Evolutionary conservation across 2,797 vertebrate species (phyloP).

Genomic region (Thunnus albacares): DNA sequence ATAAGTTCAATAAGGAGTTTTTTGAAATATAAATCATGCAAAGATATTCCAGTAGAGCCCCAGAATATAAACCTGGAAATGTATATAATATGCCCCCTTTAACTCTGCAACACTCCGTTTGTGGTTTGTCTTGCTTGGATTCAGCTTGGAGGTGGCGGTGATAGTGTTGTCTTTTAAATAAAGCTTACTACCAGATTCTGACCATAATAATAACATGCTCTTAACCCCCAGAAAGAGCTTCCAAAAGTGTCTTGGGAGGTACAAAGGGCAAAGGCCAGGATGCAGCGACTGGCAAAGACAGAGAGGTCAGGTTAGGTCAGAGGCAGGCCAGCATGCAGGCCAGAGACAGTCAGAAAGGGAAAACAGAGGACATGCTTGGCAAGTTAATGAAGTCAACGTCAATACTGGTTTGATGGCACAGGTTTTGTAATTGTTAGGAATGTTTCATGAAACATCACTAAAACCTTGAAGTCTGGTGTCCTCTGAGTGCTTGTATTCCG

Average conservation of each 20-base stretch:
- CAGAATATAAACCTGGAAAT: background rate
- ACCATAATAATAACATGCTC: conserved; percentile 60
- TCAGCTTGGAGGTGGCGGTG: conserved; percentile 7
- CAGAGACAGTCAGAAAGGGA: conserved; percentile 35
- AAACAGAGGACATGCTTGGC: conserved; percentile 31
- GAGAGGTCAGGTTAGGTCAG: conserved; percentile 65
- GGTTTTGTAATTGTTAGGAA: conserved; percentile 9
- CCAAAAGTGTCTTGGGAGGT: conserved; percentile 47
- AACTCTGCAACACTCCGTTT: conserved; percentile 15
- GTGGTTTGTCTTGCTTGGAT: conserved; percentile 19
- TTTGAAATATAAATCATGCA: too few species aligned
- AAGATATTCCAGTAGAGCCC: too few species aligned
- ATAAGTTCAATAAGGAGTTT: too few species aligned
- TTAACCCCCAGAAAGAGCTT: conserved; percentile 46
- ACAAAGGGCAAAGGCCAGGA: conserved; percentile 55
- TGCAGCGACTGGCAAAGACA: conserved; percentile 61
- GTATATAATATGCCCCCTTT: background rate
- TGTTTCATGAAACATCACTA: background rate
- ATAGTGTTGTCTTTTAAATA: conserved; percentile 42
- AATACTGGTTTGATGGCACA: conserved; percentile 22
- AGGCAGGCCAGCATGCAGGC: conserved; percentile 35
- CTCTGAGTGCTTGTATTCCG: background rate
- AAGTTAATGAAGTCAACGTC: conserved; percentile 58
- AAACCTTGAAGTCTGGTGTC: conserved; percentile 5
- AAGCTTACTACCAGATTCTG: conserved; percentile 43